Evolutionary conservation across 2,113 vertebrate species (phyloP).

Genomic region (Origma solitaria): DNA sequence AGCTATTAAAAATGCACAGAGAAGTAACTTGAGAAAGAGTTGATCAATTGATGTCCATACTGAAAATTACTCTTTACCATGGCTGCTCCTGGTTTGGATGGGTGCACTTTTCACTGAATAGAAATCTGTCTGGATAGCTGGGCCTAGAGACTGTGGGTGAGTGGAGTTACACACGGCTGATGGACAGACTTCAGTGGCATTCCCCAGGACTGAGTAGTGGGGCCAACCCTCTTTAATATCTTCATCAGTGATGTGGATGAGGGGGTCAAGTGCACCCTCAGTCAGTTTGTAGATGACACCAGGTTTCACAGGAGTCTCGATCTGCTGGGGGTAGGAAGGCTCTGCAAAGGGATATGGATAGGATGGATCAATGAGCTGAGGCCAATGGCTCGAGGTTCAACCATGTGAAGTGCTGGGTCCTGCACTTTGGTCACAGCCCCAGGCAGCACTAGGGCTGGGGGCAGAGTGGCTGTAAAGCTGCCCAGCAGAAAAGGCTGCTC

Average conservation of each 20-base stretch:
- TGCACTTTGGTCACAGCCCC: not conserved
- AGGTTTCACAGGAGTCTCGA: not conserved
- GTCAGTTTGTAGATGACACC: not conserved
- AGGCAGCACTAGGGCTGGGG: not conserved
- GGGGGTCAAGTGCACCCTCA: not conserved
- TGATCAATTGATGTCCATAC: not conserved
- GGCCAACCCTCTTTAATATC: not conserved
- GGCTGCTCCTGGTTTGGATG: not conserved
- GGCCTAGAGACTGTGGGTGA: not conserved
- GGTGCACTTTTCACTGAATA: not conserved
- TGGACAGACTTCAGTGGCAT: not conserved
- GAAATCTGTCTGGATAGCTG: not conserved
- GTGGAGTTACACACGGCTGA: not conserved
- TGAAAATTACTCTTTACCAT: not conserved
- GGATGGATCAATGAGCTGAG: not conserved
- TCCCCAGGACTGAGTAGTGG: not conserved
- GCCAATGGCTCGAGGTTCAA: not conserved
- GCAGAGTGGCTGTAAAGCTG: not conserved
- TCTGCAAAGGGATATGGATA: not conserved
- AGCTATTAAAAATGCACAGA: not conserved
- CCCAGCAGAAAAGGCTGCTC: not conserved
- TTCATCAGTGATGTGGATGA: not conserved
- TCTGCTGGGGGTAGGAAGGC: not conserved
- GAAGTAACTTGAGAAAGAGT: not conserved
- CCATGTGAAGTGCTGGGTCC: accelerated